These are phyloP conservation scores for Equus przewalskii DNA, from an alignment of 2,113 vertebrate species.

Conservation along the genomic window DNA sequence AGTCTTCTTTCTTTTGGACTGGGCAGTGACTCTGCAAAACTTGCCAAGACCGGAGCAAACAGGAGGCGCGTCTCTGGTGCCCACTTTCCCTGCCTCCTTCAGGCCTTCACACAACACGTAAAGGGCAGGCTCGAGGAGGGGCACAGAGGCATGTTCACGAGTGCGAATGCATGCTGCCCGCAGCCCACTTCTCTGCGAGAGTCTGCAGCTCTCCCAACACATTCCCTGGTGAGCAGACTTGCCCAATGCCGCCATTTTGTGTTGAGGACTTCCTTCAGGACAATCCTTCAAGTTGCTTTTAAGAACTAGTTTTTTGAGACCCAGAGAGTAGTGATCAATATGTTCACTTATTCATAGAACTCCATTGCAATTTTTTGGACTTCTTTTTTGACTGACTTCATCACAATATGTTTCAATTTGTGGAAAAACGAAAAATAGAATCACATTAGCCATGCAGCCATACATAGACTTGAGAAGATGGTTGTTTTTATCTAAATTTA, in stretches of 20 bases:
- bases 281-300: background rate
- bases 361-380: background rate
- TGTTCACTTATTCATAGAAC: background rate
- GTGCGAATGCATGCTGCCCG: background rate
- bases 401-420: background rate
- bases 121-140: background rate
- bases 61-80: background rate
- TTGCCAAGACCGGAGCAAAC: background rate
- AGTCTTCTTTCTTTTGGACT: slow-evolving; percentile 44
- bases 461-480: background rate
- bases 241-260: background rate
- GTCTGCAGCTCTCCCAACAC: background rate
- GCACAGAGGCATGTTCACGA: accelerated
- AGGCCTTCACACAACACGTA: background rate
- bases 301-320: background rate
- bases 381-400: background rate
- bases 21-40: slow-evolving; percentile 18
- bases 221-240: background rate
- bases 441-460: background rate
- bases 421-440: background rate
- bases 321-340: background rate
- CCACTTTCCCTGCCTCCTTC: background rate
- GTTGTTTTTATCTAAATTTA: background rate
- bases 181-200: accelerated
- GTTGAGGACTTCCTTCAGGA: background rate